Base-by-base conservation (phyloP, 1,140 invertebrate genomes). In the Diuraphis noxia region DNA sequence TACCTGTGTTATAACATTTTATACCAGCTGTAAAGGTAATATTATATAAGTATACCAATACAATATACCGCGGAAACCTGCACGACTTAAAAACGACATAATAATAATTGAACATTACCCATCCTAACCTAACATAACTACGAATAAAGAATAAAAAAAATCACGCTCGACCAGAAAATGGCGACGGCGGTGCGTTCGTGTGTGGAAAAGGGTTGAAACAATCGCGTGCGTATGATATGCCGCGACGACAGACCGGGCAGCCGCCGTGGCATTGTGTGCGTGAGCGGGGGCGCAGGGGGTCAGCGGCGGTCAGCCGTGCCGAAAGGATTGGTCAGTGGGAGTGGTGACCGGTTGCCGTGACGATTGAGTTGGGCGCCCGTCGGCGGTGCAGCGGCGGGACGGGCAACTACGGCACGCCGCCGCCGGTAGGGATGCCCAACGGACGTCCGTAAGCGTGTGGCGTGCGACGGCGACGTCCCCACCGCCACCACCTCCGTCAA, bases 291-390 rank as follows among this genome's bases (percentile, higher is more conserved):
- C 5, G 41, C 9, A 6, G 72, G 72, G 19, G 77, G 72, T 63
- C 88, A 79, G 88, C 43, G 72, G 34, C 77, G 63, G 89, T 91
- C 89, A 81, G 72, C 36, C n/a, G 89, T 52, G 10, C 89, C 40
- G 89, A 82, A 91, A 91, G 89, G 89, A 91, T 91, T 82, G 89
- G 89, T 91, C 89, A 91, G 89, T 91, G 89, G 89, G 89, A 91
- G 89, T 91, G 89, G 89, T 91, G 89, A 90, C 88, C 88, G 88
- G 88, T 90, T 90, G 63, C 41, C 72, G 89, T 82, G 77, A 52
- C 89, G 89, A 91, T 91, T 21, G 34, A 23, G 36, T 56, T 49
- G 34, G 77, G 77, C 88, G 88, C 63, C 43, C 77, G 88, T 77
- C 40, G 38, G 40, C 82, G 17, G 49, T 13, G 4, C n/a, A 17